These are phyloP conservation scores for Pituophis catenifer DNA, from an alignment of 2,113 vertebrate genomes.

Conservation along the genomic window DNA sequence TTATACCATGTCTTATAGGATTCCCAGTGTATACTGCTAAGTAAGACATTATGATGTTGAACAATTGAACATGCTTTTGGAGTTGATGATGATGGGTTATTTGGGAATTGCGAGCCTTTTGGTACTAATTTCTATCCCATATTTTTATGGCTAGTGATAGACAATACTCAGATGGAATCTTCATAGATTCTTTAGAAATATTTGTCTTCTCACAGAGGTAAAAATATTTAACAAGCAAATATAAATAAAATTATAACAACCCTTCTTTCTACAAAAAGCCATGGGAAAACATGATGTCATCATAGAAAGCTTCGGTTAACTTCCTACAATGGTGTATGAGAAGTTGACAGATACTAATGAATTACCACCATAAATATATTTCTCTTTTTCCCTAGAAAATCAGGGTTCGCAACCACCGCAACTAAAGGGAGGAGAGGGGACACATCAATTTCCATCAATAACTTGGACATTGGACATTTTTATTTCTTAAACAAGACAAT, in stretches of 20 bases:
- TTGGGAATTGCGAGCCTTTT: neutral
- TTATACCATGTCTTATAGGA: neutral
- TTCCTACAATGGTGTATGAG: constrained; percentile 14
- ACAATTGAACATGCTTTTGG: neutral
- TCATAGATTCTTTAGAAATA: neutral
- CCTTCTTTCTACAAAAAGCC: neutral
- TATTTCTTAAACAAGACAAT: neutral
- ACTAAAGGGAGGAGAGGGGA: neutral
- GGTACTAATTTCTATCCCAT: neutral
- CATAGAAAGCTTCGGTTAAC: neutral
- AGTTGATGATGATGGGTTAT: neutral
- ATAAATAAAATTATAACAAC: constrained; percentile 19
- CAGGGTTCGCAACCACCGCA: neutral
- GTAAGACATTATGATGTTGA: neutral
- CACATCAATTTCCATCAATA: neutral
- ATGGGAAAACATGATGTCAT: neutral
- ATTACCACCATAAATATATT: constrained; percentile 14
- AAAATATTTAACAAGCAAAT: constrained; percentile 2
- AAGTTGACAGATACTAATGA: constrained; percentile 2
- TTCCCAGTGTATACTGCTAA: neutral
- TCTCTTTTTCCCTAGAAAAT: constrained; percentile 3
- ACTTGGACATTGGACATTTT: neutral
- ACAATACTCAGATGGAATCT: neutral
- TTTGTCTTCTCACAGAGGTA: neutral
- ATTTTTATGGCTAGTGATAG: neutral